Evolutionary conservation across 2,113 vertebrate species (phyloP), one percentile per base, ranked within the genome.

Genomic region (Ginglymostoma cirratum): DNA sequence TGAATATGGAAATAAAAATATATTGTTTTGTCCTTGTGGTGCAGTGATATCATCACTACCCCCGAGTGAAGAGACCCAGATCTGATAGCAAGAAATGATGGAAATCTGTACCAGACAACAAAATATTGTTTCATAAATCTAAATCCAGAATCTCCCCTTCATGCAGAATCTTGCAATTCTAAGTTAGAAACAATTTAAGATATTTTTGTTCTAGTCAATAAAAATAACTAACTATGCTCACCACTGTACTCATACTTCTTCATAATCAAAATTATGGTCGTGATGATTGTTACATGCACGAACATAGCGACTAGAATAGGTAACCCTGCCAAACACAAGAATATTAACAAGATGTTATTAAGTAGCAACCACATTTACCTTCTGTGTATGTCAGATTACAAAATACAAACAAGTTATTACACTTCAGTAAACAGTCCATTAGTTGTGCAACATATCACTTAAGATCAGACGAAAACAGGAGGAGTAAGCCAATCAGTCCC

Each of bases 211-310:
- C 34, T 93, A 34, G 17, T 67, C 7, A 10, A 61, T 66, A 65
- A 38, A 90, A n/a, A n/a, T 45, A 38, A 5, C 17, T 55, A 8
- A n/a, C 17, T 2, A 93, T 93, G 65, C 89, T 93, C 61, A 93
- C 89, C 89, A 5, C 61, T 66, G n/a, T 38, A 66, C 61, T 93
- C 61, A 93, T 93, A 93, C 15, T 93, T 93, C 89, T 66, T 93
- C 55, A 93, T 93, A 38, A 93, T 93, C 89, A 93, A 19, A 42
- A 93, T 66, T n/a, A 93, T 65, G 8, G 55, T 93, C 1, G 61
- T 66, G 34, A 93, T 93, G 61, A 93, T 93, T 38, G 15, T 66
- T 93, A 93, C 3, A 38, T 93, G 61, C n/a, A 93, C 89, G 38
- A 93, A 93, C 61, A 66, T 45, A 34, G 89, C 89, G 17, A 66